These are phyloP conservation scores for Rhysida immarginata DNA, from an alignment of 1,140 invertebrate genomes.

Conservation along the genomic window DNA sequence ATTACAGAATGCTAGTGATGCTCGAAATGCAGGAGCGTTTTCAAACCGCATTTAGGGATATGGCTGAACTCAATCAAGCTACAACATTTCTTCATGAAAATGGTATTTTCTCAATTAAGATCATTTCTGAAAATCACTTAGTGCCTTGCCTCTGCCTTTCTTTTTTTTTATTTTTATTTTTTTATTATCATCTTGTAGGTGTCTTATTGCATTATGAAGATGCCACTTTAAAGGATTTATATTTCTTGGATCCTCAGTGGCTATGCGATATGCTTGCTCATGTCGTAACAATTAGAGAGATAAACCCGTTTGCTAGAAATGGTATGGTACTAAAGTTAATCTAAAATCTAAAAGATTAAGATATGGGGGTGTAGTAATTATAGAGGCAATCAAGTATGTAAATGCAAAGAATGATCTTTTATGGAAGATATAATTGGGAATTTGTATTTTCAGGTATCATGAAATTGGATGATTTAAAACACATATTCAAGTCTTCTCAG, in stretches of 20 bases:
- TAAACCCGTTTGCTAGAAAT: constrained; percentile 84
- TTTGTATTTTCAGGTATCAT: constrained; percentile 50
- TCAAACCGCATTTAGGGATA: constrained; percentile 62
- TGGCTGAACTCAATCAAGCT: constrained; percentile 71
- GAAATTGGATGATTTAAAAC: constrained; percentile 82
- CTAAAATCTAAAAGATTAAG: no score
- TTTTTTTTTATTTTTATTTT: neutral
- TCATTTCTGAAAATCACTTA: neutral
- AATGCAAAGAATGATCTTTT: no score
- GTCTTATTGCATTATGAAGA: constrained; percentile 97
- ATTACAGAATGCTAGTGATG: constrained; percentile 38
- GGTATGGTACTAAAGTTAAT: no score
- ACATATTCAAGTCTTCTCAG: constrained; percentile 67
- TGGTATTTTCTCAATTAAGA: no score
- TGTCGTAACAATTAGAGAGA: constrained; percentile 87
- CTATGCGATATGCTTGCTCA: constrained; percentile 93
- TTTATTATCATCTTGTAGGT: constrained; percentile 34
- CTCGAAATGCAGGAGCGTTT: constrained; percentile 48
- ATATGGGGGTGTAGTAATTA: no score
- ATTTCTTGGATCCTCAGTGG: constrained; percentile 96
- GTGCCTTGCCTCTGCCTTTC: neutral
- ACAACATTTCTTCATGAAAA: constrained; percentile 96
- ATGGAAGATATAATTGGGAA: no score
- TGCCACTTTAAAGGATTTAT: constrained; percentile 81
- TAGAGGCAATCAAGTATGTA: no score